Base-by-base conservation (phyloP, 2,888 invertebrate species). In the Aspidiotus rigidus region DNA sequence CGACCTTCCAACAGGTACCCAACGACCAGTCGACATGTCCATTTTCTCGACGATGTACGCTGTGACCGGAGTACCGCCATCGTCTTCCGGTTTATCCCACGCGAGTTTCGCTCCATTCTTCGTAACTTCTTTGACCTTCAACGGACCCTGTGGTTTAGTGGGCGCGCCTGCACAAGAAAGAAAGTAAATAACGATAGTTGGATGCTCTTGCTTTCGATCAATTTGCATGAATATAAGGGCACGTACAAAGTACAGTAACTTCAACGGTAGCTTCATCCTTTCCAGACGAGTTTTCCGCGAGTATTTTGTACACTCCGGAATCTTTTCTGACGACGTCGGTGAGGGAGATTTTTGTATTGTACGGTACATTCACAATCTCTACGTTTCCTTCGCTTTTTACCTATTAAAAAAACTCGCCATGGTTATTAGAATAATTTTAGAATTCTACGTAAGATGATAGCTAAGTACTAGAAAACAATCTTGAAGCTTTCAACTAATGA, bases 21-120 rank as follows among this genome's bases (percentile, higher is more conserved):
- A 96, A 73, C 90, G 85, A 15, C 94, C 94, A 60, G 93, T 93
- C 0, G 87, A 86, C 73, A 89, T 88, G 79, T 98, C 97, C 72
- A 94, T 82, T 78, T 96, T 96, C 77, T 96, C 98, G 0, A 98
- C 88, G 72, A 90, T 87, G 77, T 96, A 96, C 71, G 89, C 91
- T n/a, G 89, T 89, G 17, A 93, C 84, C 11, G 93, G 93, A 79
- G 90, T 90, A 75, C 97, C 97, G 75, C 94, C 95, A 79, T 95
- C 94, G 77, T 96, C 93, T 75, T 93, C 90, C 1, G 95, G 95
- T 75, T 93, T 93, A 75, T 92, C 87, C 95, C 95, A 96, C 73
- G 89, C 86, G 63, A 96, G 81, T 77, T 93, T 93, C 78, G 91
- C 91, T 67, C 92, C 88, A 74, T 88, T 87, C 78, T 93, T 93